A percentile compares a stretch with the other conserved stretches of the same genome.
Evolutionary conservation across 2,888 invertebrate genomes (phyloP).

Genomic region (Rhopalosiphum nymphaeae): DNA sequence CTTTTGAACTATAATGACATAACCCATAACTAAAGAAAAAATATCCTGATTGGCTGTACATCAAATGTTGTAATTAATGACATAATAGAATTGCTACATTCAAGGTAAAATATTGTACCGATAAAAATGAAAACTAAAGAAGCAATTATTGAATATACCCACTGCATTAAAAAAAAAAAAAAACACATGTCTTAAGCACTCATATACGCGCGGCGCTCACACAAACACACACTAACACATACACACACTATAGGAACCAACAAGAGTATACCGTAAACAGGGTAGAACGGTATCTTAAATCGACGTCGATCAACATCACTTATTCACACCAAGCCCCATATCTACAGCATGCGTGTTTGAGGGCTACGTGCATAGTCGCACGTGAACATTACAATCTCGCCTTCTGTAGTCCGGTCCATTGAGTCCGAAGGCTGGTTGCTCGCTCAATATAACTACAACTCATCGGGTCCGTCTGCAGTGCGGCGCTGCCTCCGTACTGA

Average conservation of each 20-base stretch:
- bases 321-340: not conserved
- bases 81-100: not conserved
- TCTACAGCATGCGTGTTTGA: not conserved
- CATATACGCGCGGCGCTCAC: too few relatives aligned
- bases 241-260: not conserved
- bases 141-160: not conserved
- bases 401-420: not conserved
- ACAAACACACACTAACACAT: not conserved
- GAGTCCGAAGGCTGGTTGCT: not conserved
- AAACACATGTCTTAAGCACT: not conserved
- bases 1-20: not conserved
- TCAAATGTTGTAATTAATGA: not conserved
- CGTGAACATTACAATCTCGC: not conserved
- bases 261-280: not conserved
- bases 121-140: not conserved
- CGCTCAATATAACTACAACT: not conserved
- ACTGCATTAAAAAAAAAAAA: not conserved
- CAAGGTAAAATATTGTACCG: not conserved
- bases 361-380: not conserved
- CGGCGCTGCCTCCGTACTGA: not conserved
- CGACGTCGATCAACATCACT: not conserved
- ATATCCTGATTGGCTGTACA: not conserved
- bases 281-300: not conserved
- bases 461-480: not conserved
- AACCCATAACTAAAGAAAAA: not conserved